phyloP scores from a whole-genome alignment of 2,113 vertebrate species.

The Lepus americanus region DNA sequence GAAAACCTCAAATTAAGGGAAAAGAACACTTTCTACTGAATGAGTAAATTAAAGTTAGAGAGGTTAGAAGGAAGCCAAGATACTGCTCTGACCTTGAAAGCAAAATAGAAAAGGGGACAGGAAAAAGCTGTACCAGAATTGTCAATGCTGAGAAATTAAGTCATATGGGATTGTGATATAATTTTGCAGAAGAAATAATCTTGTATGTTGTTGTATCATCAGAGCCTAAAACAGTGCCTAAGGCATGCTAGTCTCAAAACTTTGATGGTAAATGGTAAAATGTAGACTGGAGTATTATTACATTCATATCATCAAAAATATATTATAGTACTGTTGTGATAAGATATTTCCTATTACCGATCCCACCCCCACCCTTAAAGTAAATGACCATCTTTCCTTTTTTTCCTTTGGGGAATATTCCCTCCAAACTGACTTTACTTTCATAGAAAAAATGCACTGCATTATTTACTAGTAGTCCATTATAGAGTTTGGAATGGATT shows the following conservation, averaged over 20 bases:
- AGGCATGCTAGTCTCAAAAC: not conserved
- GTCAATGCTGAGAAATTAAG: not conserved
- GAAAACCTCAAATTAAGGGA: slow-evolving; percentile 15
- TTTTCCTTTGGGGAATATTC: accelerated
- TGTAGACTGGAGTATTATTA: not conserved
- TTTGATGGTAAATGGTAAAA: not conserved
- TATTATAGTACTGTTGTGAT: not conserved
- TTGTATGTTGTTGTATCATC: not conserved
- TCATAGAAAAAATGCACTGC: not conserved
- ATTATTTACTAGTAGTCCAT: not conserved
- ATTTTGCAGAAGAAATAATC: not conserved
- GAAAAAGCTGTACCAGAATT: not conserved
- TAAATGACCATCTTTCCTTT: not conserved
- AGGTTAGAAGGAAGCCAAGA: not conserved
- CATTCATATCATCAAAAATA: not conserved
- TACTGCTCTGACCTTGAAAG: not conserved
- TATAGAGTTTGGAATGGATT: not conserved
- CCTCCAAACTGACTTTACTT: not conserved
- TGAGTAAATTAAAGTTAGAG: not conserved
- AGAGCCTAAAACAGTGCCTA: not conserved
- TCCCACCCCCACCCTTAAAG: not conserved
- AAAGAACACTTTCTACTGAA: slow-evolving; percentile 5
- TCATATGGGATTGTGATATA: not conserved
- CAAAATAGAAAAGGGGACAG: not conserved
- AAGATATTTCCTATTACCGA: not conserved